Base-by-base conservation (phyloP, 37 sponge, comb jelly and placozoan genomes). In the Haliclona indistincta region DNA sequence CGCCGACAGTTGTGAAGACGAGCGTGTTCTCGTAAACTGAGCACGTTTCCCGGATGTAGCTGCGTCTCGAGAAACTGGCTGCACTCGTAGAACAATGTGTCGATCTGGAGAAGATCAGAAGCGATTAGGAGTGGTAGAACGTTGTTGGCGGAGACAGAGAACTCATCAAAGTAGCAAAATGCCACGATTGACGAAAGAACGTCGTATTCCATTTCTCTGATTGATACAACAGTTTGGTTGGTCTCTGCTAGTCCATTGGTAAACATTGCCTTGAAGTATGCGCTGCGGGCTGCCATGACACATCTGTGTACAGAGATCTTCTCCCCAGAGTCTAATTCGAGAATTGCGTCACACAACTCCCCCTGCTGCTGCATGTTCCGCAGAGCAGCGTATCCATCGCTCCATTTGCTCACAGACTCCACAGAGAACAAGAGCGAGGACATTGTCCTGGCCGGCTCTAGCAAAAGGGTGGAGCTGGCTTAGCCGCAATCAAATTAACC, bases 191-290 rank as follows among this genome's bases (percentile, higher is more conserved):
- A 67, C n/a, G 28, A 11, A 26, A 86, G 53, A 15, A 80, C 44
- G 30, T 74, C 70, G 28, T 34, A 20, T 3, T 74, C 81, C 20
- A 75, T 56, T 3, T 86, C 75, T 22, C 36, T 58, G 25, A 86
- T n/a, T 43, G 40, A 22, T 13, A 86, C 76, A 2, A 33, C 39
- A n/a, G 35, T 49, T n/a, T 68, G 44, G 3, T 25, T 74, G n/a
- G 41, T 61, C 38, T 86, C 87, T 34, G 43, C 61, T 5, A 86
- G 75, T 35, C 72, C 42, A 37, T 29, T 55, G 33, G 65, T 64
- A 35, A 86, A 86, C 87, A 86, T 80, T 0, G 76, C 74, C 11
- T 54, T 56, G 76, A 86, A 86, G 69, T 68, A 86, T 26, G 87
- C 74, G 32, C 76, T 75, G 34, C 45, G 13, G 26, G 76, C 74